Conservation (phyloP, 2,113 vertebrate species). For the Climacteris rufus region DNA sequence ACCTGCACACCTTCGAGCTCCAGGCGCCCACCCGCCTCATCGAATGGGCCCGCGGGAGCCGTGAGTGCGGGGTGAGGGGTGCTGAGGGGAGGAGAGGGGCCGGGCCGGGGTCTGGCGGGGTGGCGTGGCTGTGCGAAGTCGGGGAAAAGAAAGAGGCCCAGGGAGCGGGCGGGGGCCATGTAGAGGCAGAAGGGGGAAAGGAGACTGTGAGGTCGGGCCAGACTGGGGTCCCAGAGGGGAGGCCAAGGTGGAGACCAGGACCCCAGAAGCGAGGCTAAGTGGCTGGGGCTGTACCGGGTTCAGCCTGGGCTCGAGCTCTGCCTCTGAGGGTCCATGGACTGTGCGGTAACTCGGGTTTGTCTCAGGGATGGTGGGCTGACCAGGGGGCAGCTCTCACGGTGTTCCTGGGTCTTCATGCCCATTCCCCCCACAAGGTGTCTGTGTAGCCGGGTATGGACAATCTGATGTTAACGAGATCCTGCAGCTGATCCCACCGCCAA, state of each 20-base stretch:
- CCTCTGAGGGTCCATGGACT: neutral
- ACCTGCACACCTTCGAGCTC: conserved; percentile 70
- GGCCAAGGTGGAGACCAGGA: neutral
- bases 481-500: conserved; percentile 80
- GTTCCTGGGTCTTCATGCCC: neutral
- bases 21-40: conserved; percentile 66
- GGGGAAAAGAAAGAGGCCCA: neutral
- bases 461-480: conserved; percentile 80
- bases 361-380: neutral
- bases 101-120: neutral
- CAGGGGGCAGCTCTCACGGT: neutral
- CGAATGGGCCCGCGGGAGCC: conserved; percentile 62
- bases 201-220: neutral
- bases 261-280: neutral
- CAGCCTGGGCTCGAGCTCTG: neutral
- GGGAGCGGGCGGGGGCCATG: accelerated
- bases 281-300: neutral
- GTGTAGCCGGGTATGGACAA: conserved; percentile 76
- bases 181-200: neutral
- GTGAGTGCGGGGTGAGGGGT: neutral
- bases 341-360: neutral
- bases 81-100: neutral
- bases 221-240: neutral
- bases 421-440: conserved; percentile 68
- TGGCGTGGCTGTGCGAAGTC: too few species aligned